Conservation (phyloP, 2,888 invertebrate genomes). For the Mesoligia furuncula region DNA sequence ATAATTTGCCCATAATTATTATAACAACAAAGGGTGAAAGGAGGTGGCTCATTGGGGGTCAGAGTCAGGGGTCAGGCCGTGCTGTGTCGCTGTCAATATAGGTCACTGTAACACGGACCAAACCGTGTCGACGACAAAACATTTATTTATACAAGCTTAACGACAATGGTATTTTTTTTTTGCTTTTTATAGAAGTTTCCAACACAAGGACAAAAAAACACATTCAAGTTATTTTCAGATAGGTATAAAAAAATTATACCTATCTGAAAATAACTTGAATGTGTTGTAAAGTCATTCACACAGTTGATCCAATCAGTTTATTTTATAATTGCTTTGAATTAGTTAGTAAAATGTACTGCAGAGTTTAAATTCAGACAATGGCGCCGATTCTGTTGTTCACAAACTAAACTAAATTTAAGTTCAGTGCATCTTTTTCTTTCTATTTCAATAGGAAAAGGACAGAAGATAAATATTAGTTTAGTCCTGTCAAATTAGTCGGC, state of each 20-base stretch:
- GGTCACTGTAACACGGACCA: slow-evolving; percentile 64
- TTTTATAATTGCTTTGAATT: neutral
- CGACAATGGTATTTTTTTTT: too few species aligned
- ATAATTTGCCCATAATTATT: slow-evolving; percentile 33
- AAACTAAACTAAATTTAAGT: too few species aligned
- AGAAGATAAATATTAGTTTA: too few species aligned
- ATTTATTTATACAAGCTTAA: slow-evolving; percentile 65
- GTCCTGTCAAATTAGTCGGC: too few species aligned
- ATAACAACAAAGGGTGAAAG: slow-evolving; percentile 51
- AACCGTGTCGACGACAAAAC: slow-evolving; percentile 51
- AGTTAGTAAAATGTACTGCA: neutral
- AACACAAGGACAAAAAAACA: neutral
- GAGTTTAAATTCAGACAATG: neutral
- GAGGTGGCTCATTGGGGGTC: slow-evolving; percentile 40
- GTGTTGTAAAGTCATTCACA: slow-evolving; percentile 20
- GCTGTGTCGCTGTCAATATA: slow-evolving; percentile 58
- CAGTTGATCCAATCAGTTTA: neutral
- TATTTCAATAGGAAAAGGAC: too few species aligned
- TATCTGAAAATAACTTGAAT: slow-evolving; percentile 24
- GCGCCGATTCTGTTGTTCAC: too few species aligned
- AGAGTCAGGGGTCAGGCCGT: slow-evolving; percentile 45
- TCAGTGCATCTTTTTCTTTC: too few species aligned
- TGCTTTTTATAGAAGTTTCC: slow-evolving; percentile 14
- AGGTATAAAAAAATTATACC: neutral
- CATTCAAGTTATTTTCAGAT: too few species aligned